These are phyloP conservation scores for Coptotermes formosanus DNA, from an alignment of 1,140 invertebrate genomes.

Conservation along the genomic window DNA sequence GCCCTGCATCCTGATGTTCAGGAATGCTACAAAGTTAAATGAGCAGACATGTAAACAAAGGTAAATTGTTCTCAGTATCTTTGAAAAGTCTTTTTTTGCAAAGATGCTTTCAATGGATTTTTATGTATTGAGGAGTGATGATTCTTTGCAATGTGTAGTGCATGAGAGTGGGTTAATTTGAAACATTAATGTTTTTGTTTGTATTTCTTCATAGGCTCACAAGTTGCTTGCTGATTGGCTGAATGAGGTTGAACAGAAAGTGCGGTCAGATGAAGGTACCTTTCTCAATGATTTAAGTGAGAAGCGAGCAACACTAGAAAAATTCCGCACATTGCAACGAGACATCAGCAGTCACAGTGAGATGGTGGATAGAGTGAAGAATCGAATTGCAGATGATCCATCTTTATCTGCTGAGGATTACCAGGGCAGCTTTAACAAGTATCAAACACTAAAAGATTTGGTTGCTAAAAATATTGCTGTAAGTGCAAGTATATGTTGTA, in stretches of 20 bases:
- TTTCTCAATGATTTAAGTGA: conserved; percentile 81
- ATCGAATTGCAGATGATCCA: conserved; percentile 62
- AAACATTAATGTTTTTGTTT: too few species aligned
- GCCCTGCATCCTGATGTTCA: too few species aligned
- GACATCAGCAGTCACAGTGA: conserved; percentile 77
- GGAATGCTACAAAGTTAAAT: too few species aligned
- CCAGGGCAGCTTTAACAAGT: conserved; percentile 66
- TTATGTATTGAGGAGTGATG: too few species aligned
- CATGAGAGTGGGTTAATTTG: too few species aligned
- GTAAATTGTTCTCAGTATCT: too few species aligned
- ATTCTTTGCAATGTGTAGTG: too few species aligned
- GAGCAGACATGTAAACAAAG: too few species aligned
- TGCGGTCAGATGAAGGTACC: conserved; percentile 63
- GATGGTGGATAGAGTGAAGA: conserved; percentile 68
- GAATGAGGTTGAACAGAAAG: conserved; percentile 80
- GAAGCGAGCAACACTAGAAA: conserved; percentile 83
- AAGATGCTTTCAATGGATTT: too few species aligned
- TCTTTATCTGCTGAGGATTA: conserved; percentile 67
- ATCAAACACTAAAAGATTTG: conserved; percentile 64
- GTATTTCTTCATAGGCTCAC: conserved; percentile 51
- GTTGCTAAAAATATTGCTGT: conserved; percentile 62
- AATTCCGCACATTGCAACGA: conserved; percentile 72
- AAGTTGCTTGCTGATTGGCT: conserved; percentile 80
- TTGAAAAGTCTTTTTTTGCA: too few species aligned
- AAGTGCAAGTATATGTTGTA: conserved; percentile 40